Conservation (phyloP, 2,113 vertebrate species). For the Vulpes lagopus region DNA sequence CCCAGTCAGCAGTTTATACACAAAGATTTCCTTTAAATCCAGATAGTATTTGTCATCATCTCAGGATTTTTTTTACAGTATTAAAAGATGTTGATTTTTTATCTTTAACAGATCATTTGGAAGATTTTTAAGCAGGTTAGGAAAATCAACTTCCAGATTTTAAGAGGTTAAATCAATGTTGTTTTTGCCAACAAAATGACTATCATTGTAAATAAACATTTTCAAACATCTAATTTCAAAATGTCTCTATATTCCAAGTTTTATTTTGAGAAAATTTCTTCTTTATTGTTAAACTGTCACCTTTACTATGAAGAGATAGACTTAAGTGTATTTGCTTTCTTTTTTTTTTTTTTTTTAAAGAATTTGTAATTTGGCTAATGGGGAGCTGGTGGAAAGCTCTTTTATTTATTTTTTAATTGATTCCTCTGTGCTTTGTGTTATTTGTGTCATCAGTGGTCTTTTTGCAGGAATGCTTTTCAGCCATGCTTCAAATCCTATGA, state of each 20-base stretch:
- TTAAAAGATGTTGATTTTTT: neutral
- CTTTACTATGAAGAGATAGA: neutral
- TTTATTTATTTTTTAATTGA: neutral
- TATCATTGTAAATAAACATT: neutral
- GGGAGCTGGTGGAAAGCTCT: neutral
- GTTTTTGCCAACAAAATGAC: neutral
- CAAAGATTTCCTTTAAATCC: neutral
- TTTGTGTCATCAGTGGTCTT: neutral
- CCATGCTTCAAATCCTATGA: neutral
- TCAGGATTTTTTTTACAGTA: neutral
- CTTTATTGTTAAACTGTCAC: neutral
- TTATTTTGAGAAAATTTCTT: neutral
- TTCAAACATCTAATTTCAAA: neutral
- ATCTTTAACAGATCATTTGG: neutral
- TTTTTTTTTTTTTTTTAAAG: neutral
- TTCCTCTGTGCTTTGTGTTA: neutral
- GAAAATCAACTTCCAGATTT: conserved; percentile 2
- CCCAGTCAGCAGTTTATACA: neutral
- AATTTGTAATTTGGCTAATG: neutral
- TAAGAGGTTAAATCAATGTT: neutral
- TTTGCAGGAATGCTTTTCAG: neutral
- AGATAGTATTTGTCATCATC: neutral
- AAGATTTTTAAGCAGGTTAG: neutral
- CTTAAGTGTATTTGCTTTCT: neutral
- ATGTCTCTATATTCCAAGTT: neutral